Evolutionary conservation across 1,140 invertebrate genomes (phyloP).

Genomic region (Agrypnia vestita): DNA sequence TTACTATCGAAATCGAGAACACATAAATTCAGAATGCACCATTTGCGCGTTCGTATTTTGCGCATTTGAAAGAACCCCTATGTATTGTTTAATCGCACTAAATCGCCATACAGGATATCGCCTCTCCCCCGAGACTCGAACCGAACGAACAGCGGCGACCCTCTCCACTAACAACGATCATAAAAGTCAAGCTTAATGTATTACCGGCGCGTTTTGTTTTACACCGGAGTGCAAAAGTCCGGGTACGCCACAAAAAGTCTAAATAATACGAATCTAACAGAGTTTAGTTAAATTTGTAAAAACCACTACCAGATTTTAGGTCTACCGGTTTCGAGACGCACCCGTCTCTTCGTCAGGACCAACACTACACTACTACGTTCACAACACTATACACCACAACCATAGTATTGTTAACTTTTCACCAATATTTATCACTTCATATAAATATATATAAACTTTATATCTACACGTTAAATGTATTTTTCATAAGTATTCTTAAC

Average conservation of each 20-base stretch:
- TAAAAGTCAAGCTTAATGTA: slow-evolving; percentile 27
- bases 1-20: not conserved
- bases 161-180: slow-evolving; percentile 13
- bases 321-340: too few species aligned
- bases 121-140: not conserved
- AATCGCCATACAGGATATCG: slow-evolving; percentile 1
- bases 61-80: not conserved
- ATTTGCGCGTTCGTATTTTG: not conserved
- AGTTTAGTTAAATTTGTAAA: too few species aligned
- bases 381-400: too few species aligned
- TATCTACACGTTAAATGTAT: too few species aligned
- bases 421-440: too few species aligned
- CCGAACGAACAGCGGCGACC: not conserved
- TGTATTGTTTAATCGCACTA: not conserved
- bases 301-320: too few species aligned
- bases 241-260: not conserved
- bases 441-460: too few species aligned
- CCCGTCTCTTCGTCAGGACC: too few species aligned
- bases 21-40: not conserved
- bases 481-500: too few species aligned
- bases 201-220: not conserved
- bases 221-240: not conserved
- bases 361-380: too few species aligned
- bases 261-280: too few species aligned
- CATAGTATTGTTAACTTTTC: too few species aligned